Evolutionary conservation across 2,888 invertebrate genomes (phyloP), one percentile per base, ranked within the genome.

Genomic region (Uropetala carovei): DNA sequence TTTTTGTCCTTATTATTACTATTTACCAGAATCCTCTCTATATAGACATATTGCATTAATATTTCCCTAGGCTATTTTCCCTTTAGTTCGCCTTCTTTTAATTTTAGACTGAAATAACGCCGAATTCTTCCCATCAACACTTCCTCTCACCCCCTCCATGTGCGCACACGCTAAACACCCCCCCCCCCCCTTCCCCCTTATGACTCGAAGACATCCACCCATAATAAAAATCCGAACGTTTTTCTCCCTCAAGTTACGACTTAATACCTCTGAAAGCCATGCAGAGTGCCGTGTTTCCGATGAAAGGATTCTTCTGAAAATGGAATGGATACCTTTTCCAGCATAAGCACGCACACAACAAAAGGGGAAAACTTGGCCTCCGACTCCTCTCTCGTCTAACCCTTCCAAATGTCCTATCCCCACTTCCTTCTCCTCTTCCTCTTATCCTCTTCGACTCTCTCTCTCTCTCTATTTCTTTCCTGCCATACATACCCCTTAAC

Each of bases 191-290:
- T n/a, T n/a, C n/a, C n/a, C n/a, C n/a, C n/a, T n/a, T n/a, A n/a
- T 43, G 43, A 43, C 43, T 43, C 43, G 43, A 1, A 43, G 1
- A 43, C 43, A 83, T 43, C 57, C 18, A 1, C 83, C 57, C 83
- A 83, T 56, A 56, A 56, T 56, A 83, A 56, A 83, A 83, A 83
- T 56, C 56, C 56, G 16, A n/a, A 27, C 83, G 56, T n/a, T 83
- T 83, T 83, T 83, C 83, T 18, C 83, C 43, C 83, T 43, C 43
- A 18, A 83, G 83, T 43, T 27, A n/a, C 56, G 83, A 43, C 82
- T 82, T 43, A 82, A 83, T 83, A 83, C 83, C 83, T 83, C 83
- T 83, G 83, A 83, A 83, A 83, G 83, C 83, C 82, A 83, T 83
- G 83, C 56, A 56, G 83, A 83, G 83, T 83, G 83, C 83, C 14